phyloP scores from a whole-genome alignment of 2,113 vertebrate species.

The Delphinapterus leucas region DNA sequence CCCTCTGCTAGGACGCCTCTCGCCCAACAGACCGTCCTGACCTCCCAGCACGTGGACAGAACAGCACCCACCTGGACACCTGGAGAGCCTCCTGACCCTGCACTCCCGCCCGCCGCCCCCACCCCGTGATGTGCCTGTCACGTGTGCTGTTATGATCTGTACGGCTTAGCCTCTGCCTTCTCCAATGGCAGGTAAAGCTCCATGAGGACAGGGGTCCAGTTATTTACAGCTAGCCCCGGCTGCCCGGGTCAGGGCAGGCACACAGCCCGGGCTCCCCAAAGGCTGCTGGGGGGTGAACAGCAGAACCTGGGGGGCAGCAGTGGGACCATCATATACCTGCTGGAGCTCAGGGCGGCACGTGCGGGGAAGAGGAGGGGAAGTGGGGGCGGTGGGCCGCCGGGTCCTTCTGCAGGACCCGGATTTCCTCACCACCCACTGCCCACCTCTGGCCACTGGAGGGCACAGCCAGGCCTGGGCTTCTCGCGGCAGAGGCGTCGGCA shows the following conservation, averaged over 20 bases:
- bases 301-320: rapidly evolving
- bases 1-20: rapidly evolving
- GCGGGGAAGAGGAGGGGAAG: rapidly evolving
- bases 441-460: background rate
- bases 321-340: rapidly evolving
- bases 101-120: background rate
- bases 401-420: background rate
- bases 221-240: rapidly evolving
- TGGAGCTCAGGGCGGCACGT: background rate
- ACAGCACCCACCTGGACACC: background rate
- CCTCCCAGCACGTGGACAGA: rapidly evolving
- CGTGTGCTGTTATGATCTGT: rapidly evolving
- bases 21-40: background rate
- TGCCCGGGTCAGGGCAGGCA: rapidly evolving
- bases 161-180: rapidly evolving
- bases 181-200: rapidly evolving
- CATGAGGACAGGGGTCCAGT: rapidly evolving
- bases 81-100: background rate
- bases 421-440: rapidly evolving
- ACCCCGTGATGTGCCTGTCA: rapidly evolving
- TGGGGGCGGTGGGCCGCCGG: rapidly evolving
- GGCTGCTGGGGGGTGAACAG: no score
- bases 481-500: slow-evolving; percentile 62
- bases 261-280: background rate
- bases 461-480: slow-evolving; percentile 63